Base-by-base conservation (phyloP, 2,113 vertebrate species). In the Ictalurus punctatus region DNA sequence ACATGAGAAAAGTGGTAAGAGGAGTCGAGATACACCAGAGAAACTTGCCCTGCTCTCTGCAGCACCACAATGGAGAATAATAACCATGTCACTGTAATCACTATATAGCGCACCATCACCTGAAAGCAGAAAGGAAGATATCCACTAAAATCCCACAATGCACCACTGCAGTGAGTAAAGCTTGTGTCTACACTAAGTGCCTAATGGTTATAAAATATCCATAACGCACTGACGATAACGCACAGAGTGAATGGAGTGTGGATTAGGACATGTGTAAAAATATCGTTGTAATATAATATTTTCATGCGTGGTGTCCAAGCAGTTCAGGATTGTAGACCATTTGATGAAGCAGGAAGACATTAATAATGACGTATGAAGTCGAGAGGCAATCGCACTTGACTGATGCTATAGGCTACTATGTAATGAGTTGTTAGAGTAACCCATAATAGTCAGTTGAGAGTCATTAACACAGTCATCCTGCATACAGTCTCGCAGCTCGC, bases 111-210 rank as follows among this genome's bases (percentile, higher is more conserved):
- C 30, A 25, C 76, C 44, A 48, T 25, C 25, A 27, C 27, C 40
- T 78, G 25, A 79, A 48, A 78, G 4, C 4, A 76, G 69, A 25
- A 27, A 58, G 1, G 30, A 25, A 59, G 58, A 37, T 37, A 83
- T 40, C 30, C 56, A 25, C 21, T 16, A 14, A 59, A 56, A 61
- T 83, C 81, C 81, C 81, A 83, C 30, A 61, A 83, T 83, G 81
- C 34, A 40, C 34, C 81, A 37, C 9, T 25, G 81, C 34, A 25
- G 21, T 61, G 81, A 61, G 58, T 40, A 23, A 61, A 54, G 27
- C 12, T 56, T 13, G 13, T 27, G 13, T 12, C n/a, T 5, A 56
- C 30, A 54, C 5, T 59, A 34, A 13, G 19, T 34, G 54, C 30
- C 16, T 34, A 59, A 23, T 34, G n/a, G 30, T 54, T 21, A 61